Percentiles rank a stretch among this genome's conserved stretches.
phyloP scores from a whole-genome alignment of 2,113 vertebrate species.

The Micromys minutus region DNA sequence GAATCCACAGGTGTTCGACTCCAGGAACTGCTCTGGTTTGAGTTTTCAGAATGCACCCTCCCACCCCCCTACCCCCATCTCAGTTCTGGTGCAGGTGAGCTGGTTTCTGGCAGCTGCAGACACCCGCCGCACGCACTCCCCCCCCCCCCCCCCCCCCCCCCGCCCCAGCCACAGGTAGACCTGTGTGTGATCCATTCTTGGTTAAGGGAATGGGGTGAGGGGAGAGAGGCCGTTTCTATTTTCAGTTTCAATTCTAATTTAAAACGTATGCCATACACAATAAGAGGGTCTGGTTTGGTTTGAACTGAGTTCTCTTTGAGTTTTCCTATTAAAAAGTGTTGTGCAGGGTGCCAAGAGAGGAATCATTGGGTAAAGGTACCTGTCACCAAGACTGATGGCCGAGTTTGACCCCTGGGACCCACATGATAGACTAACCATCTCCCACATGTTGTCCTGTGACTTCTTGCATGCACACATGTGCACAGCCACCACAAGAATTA shows the following conservation, averaged over 20 bases:
- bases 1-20: conserved; percentile 71
- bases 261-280: background rate
- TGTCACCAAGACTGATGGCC: background rate
- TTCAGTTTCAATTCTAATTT: conserved; percentile 17
- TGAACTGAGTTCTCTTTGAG: background rate
- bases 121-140: background rate
- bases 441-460: background rate
- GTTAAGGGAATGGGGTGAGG: background rate
- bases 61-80: conserved; percentile 34
- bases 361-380: background rate
- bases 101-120: background rate
- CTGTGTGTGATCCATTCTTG: background rate
- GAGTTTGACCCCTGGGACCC: background rate
- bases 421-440: background rate
- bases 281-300: background rate
- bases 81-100: background rate
- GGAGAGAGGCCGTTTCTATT: background rate
- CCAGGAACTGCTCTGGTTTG: background rate
- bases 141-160: background rate
- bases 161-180: background rate
- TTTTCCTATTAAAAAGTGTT: background rate
- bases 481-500: background rate
- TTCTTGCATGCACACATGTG: background rate
- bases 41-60: background rate
- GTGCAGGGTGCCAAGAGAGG: background rate